Evolutionary conservation across 2,797 vertebrate species (phyloP), one percentile per base, ranked within the genome.

Genomic region (Natrix natrix): DNA sequence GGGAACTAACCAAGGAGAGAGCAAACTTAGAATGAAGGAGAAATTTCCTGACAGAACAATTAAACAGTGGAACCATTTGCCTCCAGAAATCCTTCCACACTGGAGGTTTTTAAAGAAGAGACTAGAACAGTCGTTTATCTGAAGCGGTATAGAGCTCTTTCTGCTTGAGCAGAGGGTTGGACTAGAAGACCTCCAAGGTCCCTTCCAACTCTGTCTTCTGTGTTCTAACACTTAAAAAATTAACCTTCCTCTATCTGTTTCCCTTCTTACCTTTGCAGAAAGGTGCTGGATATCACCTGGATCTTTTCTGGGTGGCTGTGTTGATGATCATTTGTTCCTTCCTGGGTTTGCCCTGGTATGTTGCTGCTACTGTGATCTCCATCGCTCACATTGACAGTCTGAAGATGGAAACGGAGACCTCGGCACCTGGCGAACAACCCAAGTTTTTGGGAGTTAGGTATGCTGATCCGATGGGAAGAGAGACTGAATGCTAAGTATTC

Each of bases 351-450:
- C 99, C 99, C 0, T 99, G 99, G 99, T 99, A 99, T 0, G 99
- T 99, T 83, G 99, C 99, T 17, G 99, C 99, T 60, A 99, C 99
- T 0, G 99, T 99, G 66, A 99, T 99, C 97, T 99, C 99, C 91
- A 99, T 99, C 0, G 99, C 99, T 86, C 99, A 99, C 96, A 99
- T 99, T 0, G 99, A 99, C 98, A 99, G 99, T 96, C 96, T 99
- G 97, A 99, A 99, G 98, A 99, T 99, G 99, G 99, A 99, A 96
- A 99, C 99, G 0, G 99, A 99, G 94, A 99, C 99, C 0, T 99
- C 99, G 0, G 99, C 99, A 37, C 99, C 99, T 0, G 99, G 99
- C 90, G 99, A 99, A 63, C 99, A 99, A 95, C 99, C 99, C 0
- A 99, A 99, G 97, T 99, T 99, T 96, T 96, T 99, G 95, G 99